These are phyloP conservation scores for Isichthys henryi DNA, from an alignment of 2,113 vertebrate species.

Conservation along the genomic window DNA sequence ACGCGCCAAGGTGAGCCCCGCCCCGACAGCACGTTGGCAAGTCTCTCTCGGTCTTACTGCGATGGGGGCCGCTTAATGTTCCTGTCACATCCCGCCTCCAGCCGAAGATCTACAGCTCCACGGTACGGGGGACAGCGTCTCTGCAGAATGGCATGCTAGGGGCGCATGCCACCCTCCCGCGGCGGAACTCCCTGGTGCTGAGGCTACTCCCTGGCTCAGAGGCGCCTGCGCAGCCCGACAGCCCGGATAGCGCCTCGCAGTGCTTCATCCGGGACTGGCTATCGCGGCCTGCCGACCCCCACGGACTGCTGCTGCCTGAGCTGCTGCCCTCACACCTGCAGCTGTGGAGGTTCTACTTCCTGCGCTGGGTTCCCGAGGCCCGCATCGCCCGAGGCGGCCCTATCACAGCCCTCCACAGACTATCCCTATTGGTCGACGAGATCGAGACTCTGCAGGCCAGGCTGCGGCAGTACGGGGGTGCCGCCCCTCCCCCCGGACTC, in stretches of 20 bases:
- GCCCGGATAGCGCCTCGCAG: constrained; percentile 57
- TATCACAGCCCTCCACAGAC: constrained; percentile 72
- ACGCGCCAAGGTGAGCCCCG: constrained; percentile 73
- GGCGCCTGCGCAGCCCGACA: constrained; percentile 23
- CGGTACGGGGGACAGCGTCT: constrained; percentile 64
- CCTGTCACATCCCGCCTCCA: not conserved
- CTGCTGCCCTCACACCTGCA: constrained; percentile 71
- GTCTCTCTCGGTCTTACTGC: not conserved
- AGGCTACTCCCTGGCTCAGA: constrained; percentile 47
- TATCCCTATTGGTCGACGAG: constrained; percentile 80
- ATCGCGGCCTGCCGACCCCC: constrained; percentile 72
- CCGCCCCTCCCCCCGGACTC: constrained; percentile 16
- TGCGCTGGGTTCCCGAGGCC: constrained; percentile 91
- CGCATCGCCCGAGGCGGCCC: constrained; percentile 77
- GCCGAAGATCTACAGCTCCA: constrained; percentile 84
- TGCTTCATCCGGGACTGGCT: constrained; percentile 77
- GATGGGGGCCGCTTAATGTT: not conserved
- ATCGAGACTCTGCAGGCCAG: constrained; percentile 72
- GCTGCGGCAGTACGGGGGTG: constrained; percentile 67
- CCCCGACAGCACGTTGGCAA: not conserved
- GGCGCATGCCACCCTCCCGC: constrained; percentile 59
- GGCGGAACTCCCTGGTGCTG: constrained; percentile 73
- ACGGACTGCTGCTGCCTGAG: constrained; percentile 72
- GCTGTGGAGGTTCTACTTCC: constrained; percentile 90
- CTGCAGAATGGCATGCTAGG: constrained; percentile 68